Evolutionary conservation across 1,140 invertebrate species (phyloP).

Genomic region (Dendrolimus kikuchii): DNA sequence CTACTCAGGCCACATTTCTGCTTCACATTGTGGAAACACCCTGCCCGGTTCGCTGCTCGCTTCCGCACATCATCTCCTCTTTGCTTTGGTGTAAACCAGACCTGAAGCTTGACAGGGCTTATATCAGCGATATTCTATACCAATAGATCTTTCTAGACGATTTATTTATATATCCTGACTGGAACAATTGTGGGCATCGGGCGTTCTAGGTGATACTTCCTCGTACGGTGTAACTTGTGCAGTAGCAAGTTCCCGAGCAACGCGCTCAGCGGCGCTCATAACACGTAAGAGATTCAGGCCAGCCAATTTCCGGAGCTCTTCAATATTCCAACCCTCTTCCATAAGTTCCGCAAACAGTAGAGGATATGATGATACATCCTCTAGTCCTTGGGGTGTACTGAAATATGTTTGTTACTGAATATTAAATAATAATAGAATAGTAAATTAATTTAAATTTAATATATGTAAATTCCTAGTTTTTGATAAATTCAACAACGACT

Average conservation of each 20-base stretch:
- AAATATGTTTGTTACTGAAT: not conserved
- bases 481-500: too few species aligned
- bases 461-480: too few species aligned
- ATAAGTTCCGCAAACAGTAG: conserved; percentile 87
- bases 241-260: conserved; percentile 68
- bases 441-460: too few species aligned
- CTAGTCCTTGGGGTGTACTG: conserved; percentile 88
- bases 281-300: conserved; percentile 90
- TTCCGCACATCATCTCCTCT: too few species aligned
- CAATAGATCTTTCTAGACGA: not conserved
- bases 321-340: conserved; percentile 85
- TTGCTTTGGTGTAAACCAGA: too few species aligned
- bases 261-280: conserved; percentile 78
- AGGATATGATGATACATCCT: conserved; percentile 94
- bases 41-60: too few species aligned
- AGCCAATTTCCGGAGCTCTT: conserved; percentile 90
- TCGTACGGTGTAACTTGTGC: conserved; percentile 61
- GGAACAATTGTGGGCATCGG: conserved; percentile 65
- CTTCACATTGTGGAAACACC: too few species aligned
- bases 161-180: conserved; percentile 58
- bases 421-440: too few species aligned
- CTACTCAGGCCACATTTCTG: too few species aligned
- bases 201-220: conserved; percentile 53
- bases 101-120: conserved; percentile 1
- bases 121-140: conserved; percentile 3